A percentile compares a stretch with the other conserved stretches of the same genome.
Conservation (phyloP, 2,888 invertebrate genomes). For the Chloroclysta siterata region DNA sequence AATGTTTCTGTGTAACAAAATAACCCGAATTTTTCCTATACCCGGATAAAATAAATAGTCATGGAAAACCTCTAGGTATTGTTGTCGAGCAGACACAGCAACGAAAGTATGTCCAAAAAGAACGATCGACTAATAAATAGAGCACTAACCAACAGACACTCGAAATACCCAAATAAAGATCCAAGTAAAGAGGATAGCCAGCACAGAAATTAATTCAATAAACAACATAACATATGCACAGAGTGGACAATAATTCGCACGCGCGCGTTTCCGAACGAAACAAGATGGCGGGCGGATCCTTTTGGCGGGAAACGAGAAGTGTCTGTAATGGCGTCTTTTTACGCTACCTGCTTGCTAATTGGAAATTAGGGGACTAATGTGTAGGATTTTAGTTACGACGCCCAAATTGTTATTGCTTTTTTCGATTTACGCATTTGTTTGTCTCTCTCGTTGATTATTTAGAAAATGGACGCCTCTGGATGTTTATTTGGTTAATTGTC, state of each 20-base stretch:
- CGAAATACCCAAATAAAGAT: constrained; percentile 49
- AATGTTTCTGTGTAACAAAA: not conserved
- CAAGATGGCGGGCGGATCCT: constrained; percentile 56
- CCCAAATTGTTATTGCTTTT: constrained; percentile 72
- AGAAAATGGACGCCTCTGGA: constrained; percentile 39
- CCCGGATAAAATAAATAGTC: not conserved
- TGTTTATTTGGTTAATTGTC: constrained; percentile 37
- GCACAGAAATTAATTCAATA: constrained; percentile 82
- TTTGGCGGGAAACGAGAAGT: constrained; percentile 76
- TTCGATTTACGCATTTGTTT: constrained; percentile 73
- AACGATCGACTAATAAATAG: constrained; percentile 31
- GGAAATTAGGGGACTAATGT: constrained; percentile 81
- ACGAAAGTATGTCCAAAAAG: constrained; percentile 12
- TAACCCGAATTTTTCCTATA: not conserved
- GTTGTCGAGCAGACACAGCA: constrained; percentile 11
- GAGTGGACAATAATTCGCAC: constrained; percentile 80
- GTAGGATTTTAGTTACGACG: constrained; percentile 74
- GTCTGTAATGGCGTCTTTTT: constrained; percentile 81
- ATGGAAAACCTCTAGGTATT: constrained; percentile 4
- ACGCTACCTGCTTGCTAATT: constrained; percentile 84
- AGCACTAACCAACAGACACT: constrained; percentile 43
- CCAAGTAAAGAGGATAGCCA: constrained; percentile 60
- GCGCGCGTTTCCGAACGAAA: constrained; percentile 73
- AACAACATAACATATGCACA: constrained; percentile 82
- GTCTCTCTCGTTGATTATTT: constrained; percentile 64